A percentile compares a stretch with the other conserved stretches of the same genome.
Evolutionary conservation across 2,113 vertebrate species (phyloP).

Genomic region (Benitochromis conjunctus): DNA sequence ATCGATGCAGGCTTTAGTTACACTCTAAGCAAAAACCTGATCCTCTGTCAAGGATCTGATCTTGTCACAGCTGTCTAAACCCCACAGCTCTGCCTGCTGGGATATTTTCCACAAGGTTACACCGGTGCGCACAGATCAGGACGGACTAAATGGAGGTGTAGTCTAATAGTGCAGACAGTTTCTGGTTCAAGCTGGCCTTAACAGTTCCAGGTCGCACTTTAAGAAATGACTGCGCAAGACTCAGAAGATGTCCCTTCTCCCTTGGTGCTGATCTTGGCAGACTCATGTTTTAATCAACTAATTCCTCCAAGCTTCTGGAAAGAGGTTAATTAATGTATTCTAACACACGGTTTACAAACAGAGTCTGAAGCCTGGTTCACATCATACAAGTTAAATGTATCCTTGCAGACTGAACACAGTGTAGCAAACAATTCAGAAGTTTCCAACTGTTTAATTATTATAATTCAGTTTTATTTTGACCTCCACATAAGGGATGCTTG

Average conservation of each 20-base stretch:
- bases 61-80: neutral
- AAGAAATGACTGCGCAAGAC: neutral
- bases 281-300: slow-evolving; percentile 45
- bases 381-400: neutral
- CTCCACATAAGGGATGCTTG: neutral
- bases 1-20: neutral
- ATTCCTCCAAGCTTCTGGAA: neutral
- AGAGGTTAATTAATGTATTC: neutral
- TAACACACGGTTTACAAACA: neutral
- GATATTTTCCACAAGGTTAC: neutral
- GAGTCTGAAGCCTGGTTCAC: neutral
- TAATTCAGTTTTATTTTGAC: neutral
- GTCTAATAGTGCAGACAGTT: neutral
- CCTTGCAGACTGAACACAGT: neutral
- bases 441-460: neutral
- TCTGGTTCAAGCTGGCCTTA: neutral
- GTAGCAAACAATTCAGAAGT: rapidly evolving
- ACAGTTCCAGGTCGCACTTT: neutral
- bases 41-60: neutral
- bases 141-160: neutral
- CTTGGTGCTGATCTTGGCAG: slow-evolving; percentile 1
- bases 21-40: slow-evolving; percentile 16
- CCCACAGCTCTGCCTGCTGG: neutral
- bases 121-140: neutral
- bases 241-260: neutral